Percentiles rank a stretch among this genome's conserved stretches.
These are phyloP conservation scores for Jacana jacana DNA, from an alignment of 2,113 vertebrate species.

Conservation along the genomic window DNA sequence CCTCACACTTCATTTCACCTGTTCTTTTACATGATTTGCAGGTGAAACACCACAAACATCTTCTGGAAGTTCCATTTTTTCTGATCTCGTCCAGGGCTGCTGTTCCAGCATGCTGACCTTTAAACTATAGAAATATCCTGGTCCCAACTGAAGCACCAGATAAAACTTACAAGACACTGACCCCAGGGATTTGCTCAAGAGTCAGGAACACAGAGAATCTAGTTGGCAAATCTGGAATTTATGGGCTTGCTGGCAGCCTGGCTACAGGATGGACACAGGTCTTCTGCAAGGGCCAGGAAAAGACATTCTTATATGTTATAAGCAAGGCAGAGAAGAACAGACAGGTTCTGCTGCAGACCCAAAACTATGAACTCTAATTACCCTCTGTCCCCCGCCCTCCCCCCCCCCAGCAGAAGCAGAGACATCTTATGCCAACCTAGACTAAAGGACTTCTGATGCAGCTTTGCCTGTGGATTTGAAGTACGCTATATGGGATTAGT, in stretches of 20 bases:
- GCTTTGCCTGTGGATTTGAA: background rate
- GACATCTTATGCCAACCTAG: accelerated
- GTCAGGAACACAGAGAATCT: background rate
- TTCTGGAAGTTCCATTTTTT: background rate
- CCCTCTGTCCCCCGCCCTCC: background rate
- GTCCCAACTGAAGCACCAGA: background rate
- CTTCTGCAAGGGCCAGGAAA: background rate
- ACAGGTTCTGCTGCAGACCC: background rate
- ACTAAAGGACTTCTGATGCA: background rate
- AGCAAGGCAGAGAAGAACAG: background rate
- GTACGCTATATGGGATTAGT: background rate
- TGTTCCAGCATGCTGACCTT: conserved; percentile 23
- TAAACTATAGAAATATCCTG: background rate
- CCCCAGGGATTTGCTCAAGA: conserved; percentile 10
- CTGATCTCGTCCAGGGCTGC: conserved; percentile 1
- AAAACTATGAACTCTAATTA: background rate
- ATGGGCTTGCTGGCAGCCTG: background rate
- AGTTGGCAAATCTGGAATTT: conserved; percentile 6
- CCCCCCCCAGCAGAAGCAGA: background rate
- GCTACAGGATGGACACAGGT: background rate
- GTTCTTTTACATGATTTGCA: background rate
- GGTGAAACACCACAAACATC: background rate
- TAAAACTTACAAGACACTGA: background rate
- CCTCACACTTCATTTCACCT: background rate
- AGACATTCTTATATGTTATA: background rate